Evolutionary conservation across 2,113 vertebrate species (phyloP).

Genomic region (Micronycteris hirsuta): DNA sequence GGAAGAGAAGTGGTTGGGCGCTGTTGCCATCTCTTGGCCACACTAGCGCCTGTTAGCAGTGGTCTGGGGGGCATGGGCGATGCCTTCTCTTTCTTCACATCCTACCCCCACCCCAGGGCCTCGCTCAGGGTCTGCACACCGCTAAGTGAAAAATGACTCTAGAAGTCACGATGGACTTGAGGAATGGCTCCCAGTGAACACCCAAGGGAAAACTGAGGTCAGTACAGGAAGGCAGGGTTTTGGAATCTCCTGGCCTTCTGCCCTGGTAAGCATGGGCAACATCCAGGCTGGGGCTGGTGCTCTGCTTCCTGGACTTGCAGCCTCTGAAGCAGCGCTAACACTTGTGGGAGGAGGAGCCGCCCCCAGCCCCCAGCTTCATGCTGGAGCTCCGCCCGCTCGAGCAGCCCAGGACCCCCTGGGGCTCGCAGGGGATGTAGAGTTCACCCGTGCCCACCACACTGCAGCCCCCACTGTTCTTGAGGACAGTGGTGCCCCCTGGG

Average conservation of each 20-base stretch:
- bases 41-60: background rate
- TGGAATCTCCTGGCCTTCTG: background rate
- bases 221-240: background rate
- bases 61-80: accelerated
- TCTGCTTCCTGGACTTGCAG: background rate
- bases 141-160: background rate
- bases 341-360: conserved; percentile 47
- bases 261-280: background rate
- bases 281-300: background rate
- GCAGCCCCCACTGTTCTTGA: conserved; percentile 51
- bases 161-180: background rate
- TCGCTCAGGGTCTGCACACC: background rate
- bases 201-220: background rate
- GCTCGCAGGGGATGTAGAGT: conserved; percentile 43
- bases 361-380: conserved; percentile 51
- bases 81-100: background rate
- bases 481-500: background rate
- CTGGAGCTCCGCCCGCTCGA: conserved; percentile 13
- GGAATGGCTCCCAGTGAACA: background rate
- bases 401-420: conserved; percentile 34
- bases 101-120: background rate
- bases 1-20: background rate
- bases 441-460: conserved; percentile 12
- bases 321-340: background rate
- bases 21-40: background rate